Percentiles rank a stretch among this genome's conserved stretches.
Conservation (phyloP, 2,113 vertebrate genomes). For the Laticauda colubrina region DNA sequence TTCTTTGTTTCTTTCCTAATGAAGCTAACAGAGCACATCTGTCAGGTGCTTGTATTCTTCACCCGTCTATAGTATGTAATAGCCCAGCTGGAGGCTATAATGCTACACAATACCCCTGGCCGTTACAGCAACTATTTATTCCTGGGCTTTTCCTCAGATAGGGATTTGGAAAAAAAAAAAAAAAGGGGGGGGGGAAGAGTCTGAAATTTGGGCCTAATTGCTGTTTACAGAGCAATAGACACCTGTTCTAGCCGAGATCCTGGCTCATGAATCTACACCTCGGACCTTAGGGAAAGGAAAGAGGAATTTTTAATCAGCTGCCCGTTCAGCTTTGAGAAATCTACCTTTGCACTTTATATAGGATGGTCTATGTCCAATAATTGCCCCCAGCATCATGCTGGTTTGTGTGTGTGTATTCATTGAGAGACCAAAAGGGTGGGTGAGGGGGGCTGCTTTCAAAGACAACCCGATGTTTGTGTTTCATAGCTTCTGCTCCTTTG, state of each 20-base stretch:
- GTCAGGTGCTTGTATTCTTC: constrained; percentile 87
- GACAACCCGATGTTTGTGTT: neutral
- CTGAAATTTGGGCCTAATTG: constrained; percentile 93
- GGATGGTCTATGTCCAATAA: constrained; percentile 44
- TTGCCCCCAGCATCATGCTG: constrained; percentile 54
- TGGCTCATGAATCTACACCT: constrained; percentile 89
- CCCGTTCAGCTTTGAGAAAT: constrained; percentile 66
- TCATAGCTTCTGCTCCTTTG: constrained; percentile 27
- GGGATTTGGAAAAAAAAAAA: constrained; percentile 70
- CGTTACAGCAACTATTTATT: constrained; percentile 86
- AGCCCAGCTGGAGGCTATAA: constrained; percentile 87
- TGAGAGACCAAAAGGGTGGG: constrained; percentile 56
- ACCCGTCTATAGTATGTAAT: constrained; percentile 85
- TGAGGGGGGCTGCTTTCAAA: constrained; percentile 36
- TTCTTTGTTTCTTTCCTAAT: constrained; percentile 92
- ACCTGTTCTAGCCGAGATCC: constrained; percentile 85
- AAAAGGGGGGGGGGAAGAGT: constrained; percentile 53
- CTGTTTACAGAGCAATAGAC: constrained; percentile 88
- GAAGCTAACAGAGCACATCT: constrained; percentile 91
- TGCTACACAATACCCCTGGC: constrained; percentile 83
- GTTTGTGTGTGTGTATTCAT: constrained; percentile 45
- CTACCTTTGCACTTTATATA: constrained; percentile 56
- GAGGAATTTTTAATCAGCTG: constrained; percentile 86
- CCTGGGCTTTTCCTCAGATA: constrained; percentile 85
- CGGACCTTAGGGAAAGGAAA: constrained; percentile 83